These are phyloP conservation scores for Columba janthina DNA, from an alignment of 2,113 vertebrate genomes.

Conservation along the genomic window DNA sequence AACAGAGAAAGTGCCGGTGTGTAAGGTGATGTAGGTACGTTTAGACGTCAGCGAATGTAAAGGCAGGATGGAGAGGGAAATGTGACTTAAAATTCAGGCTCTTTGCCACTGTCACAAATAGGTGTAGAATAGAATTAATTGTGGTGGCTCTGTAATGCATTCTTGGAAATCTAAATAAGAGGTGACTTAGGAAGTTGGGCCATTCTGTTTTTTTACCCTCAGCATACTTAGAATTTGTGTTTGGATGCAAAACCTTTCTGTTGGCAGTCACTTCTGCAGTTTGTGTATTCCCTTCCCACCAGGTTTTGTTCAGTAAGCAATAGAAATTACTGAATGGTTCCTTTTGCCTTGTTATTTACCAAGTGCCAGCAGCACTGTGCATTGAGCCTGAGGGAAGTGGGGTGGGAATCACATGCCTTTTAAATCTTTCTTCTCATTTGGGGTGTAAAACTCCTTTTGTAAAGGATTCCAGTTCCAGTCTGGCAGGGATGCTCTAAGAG, in stretches of 20 bases:
- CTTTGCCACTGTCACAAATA: neutral
- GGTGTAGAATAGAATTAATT: neutral
- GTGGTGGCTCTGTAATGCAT: fast-evolving
- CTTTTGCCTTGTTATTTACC: slow-evolving; percentile 41
- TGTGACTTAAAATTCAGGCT: neutral
- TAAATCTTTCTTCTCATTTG: slow-evolving; percentile 35
- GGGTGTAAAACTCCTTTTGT: slow-evolving; percentile 14
- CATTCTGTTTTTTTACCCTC: neutral
- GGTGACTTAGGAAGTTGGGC: slow-evolving; percentile 12
- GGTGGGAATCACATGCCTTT: slow-evolving; percentile 11
- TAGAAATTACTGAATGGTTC: slow-evolving; percentile 45
- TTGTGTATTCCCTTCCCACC: slow-evolving; percentile 22
- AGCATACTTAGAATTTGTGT: neutral
- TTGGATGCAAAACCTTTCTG: slow-evolving; percentile 17
- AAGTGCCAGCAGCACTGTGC: slow-evolving; percentile 29
- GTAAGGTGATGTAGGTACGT: too few species aligned
- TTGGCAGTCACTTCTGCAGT: slow-evolving; percentile 8
- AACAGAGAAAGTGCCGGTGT: neutral
- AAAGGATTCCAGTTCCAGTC: neutral
- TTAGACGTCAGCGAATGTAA: neutral
- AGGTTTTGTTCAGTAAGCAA: slow-evolving; percentile 43
- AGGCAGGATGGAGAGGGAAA: neutral
- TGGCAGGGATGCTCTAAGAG: neutral
- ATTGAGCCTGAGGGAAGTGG: neutral
- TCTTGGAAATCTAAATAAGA: slow-evolving; percentile 13